A percentile compares a stretch with the other conserved stretches of the same genome.
Evolutionary conservation across 2,113 vertebrate species (phyloP).

Genomic region (Paracanthobrama guichenoti): DNA sequence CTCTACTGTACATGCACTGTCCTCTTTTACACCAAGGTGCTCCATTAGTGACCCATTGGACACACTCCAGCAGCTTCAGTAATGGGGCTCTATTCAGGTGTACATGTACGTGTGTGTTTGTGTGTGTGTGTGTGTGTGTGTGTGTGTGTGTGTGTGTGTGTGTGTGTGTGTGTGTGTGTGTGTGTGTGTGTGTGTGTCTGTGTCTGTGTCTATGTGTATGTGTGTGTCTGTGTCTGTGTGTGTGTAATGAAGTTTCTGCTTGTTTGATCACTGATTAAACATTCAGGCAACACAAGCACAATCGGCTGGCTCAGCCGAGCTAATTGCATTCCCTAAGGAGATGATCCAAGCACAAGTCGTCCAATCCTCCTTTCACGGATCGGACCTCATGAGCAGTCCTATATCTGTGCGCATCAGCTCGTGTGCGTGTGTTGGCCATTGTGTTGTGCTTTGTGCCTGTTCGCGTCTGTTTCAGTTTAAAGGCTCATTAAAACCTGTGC

Average conservation of each 20-base stretch:
- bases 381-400: slow-evolving; percentile 23
- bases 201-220: neutral
- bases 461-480: slow-evolving; percentile 39
- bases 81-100: slow-evolving; percentile 33
- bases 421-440: slow-evolving; percentile 19
- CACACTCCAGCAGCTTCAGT: slow-evolving; percentile 40
- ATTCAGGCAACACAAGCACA: slow-evolving; percentile 31
- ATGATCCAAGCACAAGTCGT: slow-evolving; percentile 51
- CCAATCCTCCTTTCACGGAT: slow-evolving; percentile 31
- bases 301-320: slow-evolving; percentile 41
- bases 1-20: slow-evolving; percentile 21
- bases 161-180: neutral
- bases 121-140: slow-evolving; percentile 23
- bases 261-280: slow-evolving; percentile 48
- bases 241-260: slow-evolving; percentile 37
- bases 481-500: slow-evolving; percentile 48
- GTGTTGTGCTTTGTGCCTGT: slow-evolving; percentile 21
- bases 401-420: slow-evolving; percentile 24
- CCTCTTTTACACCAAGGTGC: slow-evolving; percentile 36
- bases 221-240: slow-evolving; percentile 27
- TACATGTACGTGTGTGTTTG: neutral
- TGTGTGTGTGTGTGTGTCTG: slow-evolving; percentile 30
- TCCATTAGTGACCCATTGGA: slow-evolving; percentile 44
- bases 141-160: slow-evolving; percentile 32
- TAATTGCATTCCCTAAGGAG: slow-evolving; percentile 57